Evolutionary conservation across 2,888 invertebrate species (phyloP).

Genomic region (Halictus quadricinctus): DNA sequence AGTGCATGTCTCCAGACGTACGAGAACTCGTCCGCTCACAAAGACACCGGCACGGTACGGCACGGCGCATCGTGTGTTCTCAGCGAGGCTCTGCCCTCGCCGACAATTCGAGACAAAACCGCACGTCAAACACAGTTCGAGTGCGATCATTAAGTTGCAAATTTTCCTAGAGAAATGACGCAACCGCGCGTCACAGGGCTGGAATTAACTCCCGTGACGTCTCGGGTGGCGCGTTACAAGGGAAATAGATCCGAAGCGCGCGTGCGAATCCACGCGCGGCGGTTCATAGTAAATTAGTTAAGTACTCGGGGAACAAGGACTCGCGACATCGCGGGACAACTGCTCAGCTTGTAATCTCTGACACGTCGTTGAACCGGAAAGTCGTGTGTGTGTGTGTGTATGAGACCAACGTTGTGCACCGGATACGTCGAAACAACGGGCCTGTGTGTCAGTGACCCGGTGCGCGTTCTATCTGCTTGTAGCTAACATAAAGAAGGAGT

Average conservation of each 20-base stretch:
- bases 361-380: slow-evolving; percentile 53
- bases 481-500: slow-evolving; percentile 51
- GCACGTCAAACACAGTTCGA: background rate
- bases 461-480: slow-evolving; percentile 25
- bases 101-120: background rate
- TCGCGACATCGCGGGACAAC: slow-evolving; percentile 35
- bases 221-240: slow-evolving; percentile 1
- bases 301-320: slow-evolving; percentile 40
- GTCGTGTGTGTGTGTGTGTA: slow-evolving; percentile 30
- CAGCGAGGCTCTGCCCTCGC: background rate
- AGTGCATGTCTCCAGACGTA: background rate
- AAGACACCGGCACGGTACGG: background rate
- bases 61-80: background rate
- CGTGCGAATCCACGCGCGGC: slow-evolving; percentile 5
- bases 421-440: slow-evolving; percentile 57
- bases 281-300: slow-evolving; percentile 43
- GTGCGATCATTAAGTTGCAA: background rate
- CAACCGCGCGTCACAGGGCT: background rate
- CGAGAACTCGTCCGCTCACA: background rate
- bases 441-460: slow-evolving; percentile 49
- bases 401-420: slow-evolving; percentile 32
- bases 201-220: background rate
- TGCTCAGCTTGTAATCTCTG: slow-evolving; percentile 51
- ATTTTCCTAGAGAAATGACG: slow-evolving; percentile 5
- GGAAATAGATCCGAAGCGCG: slow-evolving; percentile 16